Percentiles rank a stretch among this genome's conserved stretches.
Conservation (phyloP, 2,797 vertebrate species). For the Arremon aurantiirostris region DNA sequence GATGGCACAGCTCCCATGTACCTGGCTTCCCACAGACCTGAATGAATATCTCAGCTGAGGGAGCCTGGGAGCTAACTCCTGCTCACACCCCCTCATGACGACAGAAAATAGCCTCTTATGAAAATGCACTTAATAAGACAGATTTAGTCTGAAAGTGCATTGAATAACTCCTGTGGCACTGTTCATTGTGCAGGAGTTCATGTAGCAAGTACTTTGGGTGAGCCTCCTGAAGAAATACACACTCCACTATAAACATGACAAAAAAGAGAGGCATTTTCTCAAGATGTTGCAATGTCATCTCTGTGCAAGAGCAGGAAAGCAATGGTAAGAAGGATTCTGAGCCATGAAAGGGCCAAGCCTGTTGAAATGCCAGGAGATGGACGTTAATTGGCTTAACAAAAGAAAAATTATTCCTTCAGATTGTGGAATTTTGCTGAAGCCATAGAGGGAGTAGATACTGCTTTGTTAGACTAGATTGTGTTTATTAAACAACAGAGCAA, state of each 20-base stretch:
- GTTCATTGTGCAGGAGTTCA: not conserved
- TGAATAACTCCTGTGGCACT: not conserved
- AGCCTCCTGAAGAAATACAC: not conserved
- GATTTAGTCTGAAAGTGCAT: not conserved
- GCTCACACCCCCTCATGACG: not conserved
- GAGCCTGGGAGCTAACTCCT: not conserved
- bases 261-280: not conserved
- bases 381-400: not conserved
- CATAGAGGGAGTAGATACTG: not conserved
- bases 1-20: fast-evolving
- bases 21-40: not conserved
- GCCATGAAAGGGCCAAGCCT: not conserved
- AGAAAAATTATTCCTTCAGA: not conserved
- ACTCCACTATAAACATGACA: not conserved
- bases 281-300: not conserved
- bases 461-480: not conserved
- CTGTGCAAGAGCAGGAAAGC: not conserved
- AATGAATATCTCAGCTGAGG: not conserved
- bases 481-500: not conserved
- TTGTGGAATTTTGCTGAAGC: not conserved
- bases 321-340: not conserved
- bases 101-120: not conserved
- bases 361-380: not conserved
- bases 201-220: too few species aligned
- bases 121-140: not conserved